These are phyloP conservation scores for Napeogenes inachia DNA, from an alignment of 2,888 invertebrate species.

Conservation along the genomic window DNA sequence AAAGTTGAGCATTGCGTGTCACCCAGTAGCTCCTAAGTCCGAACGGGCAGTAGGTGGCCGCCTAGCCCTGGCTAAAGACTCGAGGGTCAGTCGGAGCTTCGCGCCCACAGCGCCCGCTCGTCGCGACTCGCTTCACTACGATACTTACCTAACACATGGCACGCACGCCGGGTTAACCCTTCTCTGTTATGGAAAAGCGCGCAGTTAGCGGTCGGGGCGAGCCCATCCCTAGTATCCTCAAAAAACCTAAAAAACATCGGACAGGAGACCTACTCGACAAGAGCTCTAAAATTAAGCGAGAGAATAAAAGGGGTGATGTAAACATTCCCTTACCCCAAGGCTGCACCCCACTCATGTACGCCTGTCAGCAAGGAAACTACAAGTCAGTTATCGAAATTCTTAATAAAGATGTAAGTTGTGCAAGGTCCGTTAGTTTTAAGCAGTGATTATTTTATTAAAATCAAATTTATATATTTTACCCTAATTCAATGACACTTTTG, in stretches of 20 bases:
- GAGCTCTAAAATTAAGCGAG: slow-evolving; percentile 67
- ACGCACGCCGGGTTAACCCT: slow-evolving; percentile 41
- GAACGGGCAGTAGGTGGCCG: slow-evolving; percentile 54
- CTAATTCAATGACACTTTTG: not conserved
- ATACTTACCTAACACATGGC: slow-evolving; percentile 42
- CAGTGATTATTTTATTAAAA: not conserved
- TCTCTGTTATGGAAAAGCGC: slow-evolving; percentile 69
- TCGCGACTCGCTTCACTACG: slow-evolving; percentile 42
- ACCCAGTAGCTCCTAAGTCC: slow-evolving; percentile 53
- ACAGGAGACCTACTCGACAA: slow-evolving; percentile 67
- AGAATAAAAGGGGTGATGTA: slow-evolving; percentile 64
- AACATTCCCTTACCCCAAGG: slow-evolving; percentile 78
- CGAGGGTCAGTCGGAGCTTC: slow-evolving; percentile 62
- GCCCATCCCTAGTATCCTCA: slow-evolving; percentile 70
- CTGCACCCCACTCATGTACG: slow-evolving; percentile 93
- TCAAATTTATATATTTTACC: not conserved
- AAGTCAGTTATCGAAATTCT: slow-evolving; percentile 85
- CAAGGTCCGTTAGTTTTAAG: not conserved
- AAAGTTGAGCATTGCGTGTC: slow-evolving; percentile 54
- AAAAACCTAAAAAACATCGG: slow-evolving; percentile 60
- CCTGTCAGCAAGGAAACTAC: slow-evolving; percentile 92
- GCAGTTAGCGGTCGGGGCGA: slow-evolving; percentile 62
- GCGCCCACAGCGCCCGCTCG: slow-evolving; percentile 73
- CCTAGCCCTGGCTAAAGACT: slow-evolving; percentile 29
- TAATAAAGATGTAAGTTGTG: slow-evolving; percentile 83